Conservation (phyloP, 2,888 invertebrate species). For the Dermolepida albohirtum region DNA sequence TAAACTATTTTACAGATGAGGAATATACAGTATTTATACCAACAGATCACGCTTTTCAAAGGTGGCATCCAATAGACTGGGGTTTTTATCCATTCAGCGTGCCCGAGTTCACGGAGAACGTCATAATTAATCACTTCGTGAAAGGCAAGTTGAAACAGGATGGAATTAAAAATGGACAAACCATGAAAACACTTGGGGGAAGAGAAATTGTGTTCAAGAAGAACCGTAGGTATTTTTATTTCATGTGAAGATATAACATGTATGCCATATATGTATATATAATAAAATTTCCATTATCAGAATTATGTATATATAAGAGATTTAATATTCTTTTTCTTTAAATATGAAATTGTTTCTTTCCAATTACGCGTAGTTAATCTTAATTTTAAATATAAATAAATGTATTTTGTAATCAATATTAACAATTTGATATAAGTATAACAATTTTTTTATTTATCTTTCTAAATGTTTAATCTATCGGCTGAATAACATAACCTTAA, state of each 20-base stretch:
- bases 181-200: slow-evolving; percentile 70
- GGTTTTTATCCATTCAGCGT: slow-evolving; percentile 77
- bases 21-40: slow-evolving; percentile 74
- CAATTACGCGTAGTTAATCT: no score
- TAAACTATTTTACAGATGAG: slow-evolving; percentile 61
- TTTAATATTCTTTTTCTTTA: no score
- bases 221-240: slow-evolving; percentile 67
- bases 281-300: no score
- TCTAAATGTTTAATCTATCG: no score
- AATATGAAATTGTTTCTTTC: no score
- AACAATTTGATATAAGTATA: no score
- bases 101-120: slow-evolving; percentile 73
- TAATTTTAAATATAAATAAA: no score
- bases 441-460: no score
- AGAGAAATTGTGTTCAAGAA: slow-evolving; percentile 70
- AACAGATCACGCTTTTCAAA: slow-evolving; percentile 74
- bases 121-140: slow-evolving; percentile 73
- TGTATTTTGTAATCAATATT: no score
- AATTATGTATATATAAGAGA: no score
- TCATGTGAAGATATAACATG: slow-evolving; percentile 25
- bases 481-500: no score
- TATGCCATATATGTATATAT: neutral
- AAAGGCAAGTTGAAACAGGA: slow-evolving; percentile 70
- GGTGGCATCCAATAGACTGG: slow-evolving; percentile 78
- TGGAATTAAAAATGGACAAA: slow-evolving; percentile 69